Percentiles rank a stretch among this genome's conserved stretches.
phyloP scores from a whole-genome alignment of 1,140 invertebrate species.

The Pteromalus puparum region DNA sequence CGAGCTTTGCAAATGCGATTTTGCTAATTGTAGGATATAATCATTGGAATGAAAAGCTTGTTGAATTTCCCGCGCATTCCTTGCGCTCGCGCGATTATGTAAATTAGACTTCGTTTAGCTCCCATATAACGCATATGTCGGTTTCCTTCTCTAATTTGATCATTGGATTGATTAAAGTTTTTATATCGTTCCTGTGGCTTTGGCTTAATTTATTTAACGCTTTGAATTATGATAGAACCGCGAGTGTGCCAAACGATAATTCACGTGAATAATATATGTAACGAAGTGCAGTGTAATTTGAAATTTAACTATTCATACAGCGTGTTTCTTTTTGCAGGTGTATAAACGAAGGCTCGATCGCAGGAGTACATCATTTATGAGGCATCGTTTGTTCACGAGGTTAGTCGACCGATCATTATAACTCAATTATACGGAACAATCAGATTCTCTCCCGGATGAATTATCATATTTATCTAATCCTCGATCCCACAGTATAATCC shows the following conservation, averaged over 20 bases:
- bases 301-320: background rate
- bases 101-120: background rate
- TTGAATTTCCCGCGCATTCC: background rate
- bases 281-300: background rate
- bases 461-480: background rate
- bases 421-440: background rate
- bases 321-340: background rate
- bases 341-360: background rate
- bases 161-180: background rate
- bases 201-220: too few species aligned
- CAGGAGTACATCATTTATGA: background rate
- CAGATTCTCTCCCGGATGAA: background rate
- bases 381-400: background rate
- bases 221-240: too few species aligned
- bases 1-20: background rate
- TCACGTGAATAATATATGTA: too few species aligned
- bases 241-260: too few species aligned
- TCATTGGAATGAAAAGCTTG: background rate
- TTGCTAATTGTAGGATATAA: conserved; percentile 2
- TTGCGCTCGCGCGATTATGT: background rate
- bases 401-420: background rate
- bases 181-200: too few species aligned
- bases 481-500: background rate
- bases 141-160: background rate
- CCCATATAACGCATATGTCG: background rate